A percentile compares a stretch with the other conserved stretches of the same genome.
Evolutionary conservation across 2,797 vertebrate species (phyloP).

Genomic region (Falco biarmicus): DNA sequence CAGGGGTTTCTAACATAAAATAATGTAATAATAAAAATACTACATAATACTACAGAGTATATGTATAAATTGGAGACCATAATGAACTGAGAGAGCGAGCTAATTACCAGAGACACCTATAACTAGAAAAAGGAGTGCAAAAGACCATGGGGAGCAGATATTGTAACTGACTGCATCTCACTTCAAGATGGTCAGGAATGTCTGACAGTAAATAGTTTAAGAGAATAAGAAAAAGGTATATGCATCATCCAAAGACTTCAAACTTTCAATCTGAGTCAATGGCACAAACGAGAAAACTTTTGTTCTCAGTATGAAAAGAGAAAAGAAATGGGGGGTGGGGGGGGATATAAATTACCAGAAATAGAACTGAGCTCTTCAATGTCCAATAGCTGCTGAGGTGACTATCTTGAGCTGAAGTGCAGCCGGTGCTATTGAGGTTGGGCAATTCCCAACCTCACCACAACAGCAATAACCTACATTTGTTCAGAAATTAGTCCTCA

Average conservation of each 20-base stretch:
- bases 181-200: neutral
- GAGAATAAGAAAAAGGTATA: constrained; percentile 43
- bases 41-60: neutral
- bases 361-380: neutral
- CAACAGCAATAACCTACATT: constrained; percentile 42
- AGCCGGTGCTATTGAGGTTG: neutral
- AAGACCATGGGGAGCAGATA: neutral
- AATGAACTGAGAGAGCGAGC: neutral
- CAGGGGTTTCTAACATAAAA: neutral
- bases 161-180: neutral
- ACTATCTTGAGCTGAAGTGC: neutral
- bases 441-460: constrained; percentile 27
- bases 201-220: constrained; percentile 35
- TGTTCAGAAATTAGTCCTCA: constrained; percentile 13
- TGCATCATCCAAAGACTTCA: constrained; percentile 19
- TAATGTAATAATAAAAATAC: neutral
- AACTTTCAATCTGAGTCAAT: constrained; percentile 69
- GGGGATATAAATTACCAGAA: neutral
- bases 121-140: neutral
- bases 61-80: neutral
- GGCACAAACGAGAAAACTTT: neutral
- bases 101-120: neutral
- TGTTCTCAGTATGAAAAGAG: neutral
- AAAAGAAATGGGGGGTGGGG: neutral
- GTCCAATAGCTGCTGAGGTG: neutral